These are phyloP conservation scores for Gymnorhina tibicen DNA, from an alignment of 2,113 vertebrate species.

Conservation along the genomic window DNA sequence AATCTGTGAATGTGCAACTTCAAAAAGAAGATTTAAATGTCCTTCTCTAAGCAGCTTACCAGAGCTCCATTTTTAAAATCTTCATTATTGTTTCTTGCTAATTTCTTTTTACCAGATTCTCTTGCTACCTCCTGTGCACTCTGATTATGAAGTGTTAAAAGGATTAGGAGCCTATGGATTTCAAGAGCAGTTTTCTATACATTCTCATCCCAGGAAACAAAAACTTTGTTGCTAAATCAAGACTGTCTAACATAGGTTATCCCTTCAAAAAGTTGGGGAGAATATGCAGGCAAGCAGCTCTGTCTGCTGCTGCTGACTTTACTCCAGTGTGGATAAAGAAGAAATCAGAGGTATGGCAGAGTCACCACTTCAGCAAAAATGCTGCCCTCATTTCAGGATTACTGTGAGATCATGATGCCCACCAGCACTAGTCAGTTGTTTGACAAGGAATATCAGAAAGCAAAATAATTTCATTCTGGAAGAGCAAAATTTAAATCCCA, in stretches of 20 bases:
- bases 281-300: background rate
- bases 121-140: background rate
- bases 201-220: background rate
- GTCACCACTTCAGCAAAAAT: background rate
- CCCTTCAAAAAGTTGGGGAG: background rate
- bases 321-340: background rate
- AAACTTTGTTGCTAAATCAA: background rate
- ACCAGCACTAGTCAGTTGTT: background rate
- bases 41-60: constrained; percentile 46
- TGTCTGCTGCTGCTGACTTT: background rate
- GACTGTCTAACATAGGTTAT: background rate
- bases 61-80: background rate
- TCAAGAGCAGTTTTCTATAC: background rate
- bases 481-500: background rate
- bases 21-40: constrained; percentile 49
- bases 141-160: constrained; percentile 2
- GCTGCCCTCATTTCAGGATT: background rate
- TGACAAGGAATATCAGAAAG: background rate
- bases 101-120: constrained; percentile 39
- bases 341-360: background rate
- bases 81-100: constrained; percentile 35
- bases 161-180: constrained; percentile 1
- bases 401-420: background rate
- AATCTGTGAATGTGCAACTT: constrained; percentile 7
- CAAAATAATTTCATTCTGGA: background rate